Conservation (phyloP, 1,140 invertebrate genomes). For the Muscidifurax raptorellus region DNA sequence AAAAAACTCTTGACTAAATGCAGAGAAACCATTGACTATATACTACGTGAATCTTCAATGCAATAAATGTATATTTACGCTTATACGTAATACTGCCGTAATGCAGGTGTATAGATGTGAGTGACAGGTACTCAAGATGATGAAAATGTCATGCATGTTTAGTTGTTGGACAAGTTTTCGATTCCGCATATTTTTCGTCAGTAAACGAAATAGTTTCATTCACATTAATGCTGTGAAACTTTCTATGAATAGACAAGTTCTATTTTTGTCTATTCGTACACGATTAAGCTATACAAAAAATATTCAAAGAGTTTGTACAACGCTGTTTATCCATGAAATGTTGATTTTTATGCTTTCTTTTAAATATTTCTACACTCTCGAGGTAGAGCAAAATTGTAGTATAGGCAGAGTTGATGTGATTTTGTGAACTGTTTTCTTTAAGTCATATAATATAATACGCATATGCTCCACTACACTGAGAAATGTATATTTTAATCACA, state of each 20-base stretch:
- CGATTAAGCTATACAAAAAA: neutral
- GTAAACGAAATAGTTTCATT: neutral
- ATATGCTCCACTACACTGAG: neutral
- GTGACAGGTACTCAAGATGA: neutral
- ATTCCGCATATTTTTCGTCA: too few relatives aligned
- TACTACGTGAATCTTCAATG: neutral
- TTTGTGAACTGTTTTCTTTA: neutral
- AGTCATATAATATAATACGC: neutral
- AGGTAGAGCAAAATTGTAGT: neutral
- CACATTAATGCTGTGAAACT: neutral
- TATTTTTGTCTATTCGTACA: neutral
- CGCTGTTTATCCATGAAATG: neutral
- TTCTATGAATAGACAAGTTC: neutral
- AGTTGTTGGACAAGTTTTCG: neutral
- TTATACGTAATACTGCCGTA: constrained; percentile 11
- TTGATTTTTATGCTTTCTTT: neutral
- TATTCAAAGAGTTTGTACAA: neutral
- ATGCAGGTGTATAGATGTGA: neutral
- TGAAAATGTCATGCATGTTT: constrained; percentile 8
- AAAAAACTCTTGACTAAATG: constrained; percentile 3
- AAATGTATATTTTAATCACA: neutral
- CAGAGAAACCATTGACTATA: constrained; percentile 21
- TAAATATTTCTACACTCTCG: neutral
- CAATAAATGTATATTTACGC: constrained; percentile 5
- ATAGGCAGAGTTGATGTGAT: neutral